Evolutionary conservation across 2,888 invertebrate species (phyloP).

Genomic region (Eudemis profundana): DNA sequence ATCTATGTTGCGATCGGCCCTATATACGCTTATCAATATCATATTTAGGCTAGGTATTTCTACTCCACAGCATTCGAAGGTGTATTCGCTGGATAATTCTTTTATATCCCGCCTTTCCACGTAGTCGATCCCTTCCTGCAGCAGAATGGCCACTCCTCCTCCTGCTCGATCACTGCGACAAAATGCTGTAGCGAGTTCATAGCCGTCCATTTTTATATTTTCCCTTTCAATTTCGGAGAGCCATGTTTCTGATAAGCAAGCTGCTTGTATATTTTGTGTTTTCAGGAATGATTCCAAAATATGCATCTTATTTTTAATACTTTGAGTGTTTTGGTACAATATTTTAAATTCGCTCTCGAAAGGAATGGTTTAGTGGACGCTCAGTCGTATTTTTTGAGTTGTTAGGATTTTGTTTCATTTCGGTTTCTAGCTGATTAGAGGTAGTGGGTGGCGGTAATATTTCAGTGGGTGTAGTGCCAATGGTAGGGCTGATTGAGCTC

Average conservation of each 20-base stretch:
- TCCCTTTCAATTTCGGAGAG: neutral
- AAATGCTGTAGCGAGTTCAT: constrained; percentile 1
- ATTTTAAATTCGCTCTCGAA: constrained; percentile 1
- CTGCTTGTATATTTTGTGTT: neutral
- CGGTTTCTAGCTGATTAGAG: too few relatives aligned
- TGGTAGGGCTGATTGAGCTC: too few relatives aligned
- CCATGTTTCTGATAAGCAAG: constrained; percentile 4
- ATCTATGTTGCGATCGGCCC: neutral
- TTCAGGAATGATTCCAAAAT: neutral
- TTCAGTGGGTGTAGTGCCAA: too few relatives aligned
- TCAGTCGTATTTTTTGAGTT: too few relatives aligned
- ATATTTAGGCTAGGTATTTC: constrained; percentile 6
- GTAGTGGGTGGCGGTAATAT: too few relatives aligned
- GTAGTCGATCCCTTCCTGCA: neutral
- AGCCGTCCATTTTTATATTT: neutral
- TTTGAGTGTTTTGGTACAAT: constrained; percentile 3
- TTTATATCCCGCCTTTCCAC: too few relatives aligned
- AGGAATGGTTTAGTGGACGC: too few relatives aligned
- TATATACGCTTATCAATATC: constrained; percentile 12
- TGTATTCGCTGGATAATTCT: neutral
- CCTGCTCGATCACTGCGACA: neutral
- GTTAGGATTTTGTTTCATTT: too few relatives aligned
- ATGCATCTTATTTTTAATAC: neutral
- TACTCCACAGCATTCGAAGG: constrained; percentile 2
- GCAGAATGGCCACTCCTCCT: constrained; percentile 2